Conservation (phyloP, 2,797 vertebrate genomes). For the Mionectes olivaceus region DNA sequence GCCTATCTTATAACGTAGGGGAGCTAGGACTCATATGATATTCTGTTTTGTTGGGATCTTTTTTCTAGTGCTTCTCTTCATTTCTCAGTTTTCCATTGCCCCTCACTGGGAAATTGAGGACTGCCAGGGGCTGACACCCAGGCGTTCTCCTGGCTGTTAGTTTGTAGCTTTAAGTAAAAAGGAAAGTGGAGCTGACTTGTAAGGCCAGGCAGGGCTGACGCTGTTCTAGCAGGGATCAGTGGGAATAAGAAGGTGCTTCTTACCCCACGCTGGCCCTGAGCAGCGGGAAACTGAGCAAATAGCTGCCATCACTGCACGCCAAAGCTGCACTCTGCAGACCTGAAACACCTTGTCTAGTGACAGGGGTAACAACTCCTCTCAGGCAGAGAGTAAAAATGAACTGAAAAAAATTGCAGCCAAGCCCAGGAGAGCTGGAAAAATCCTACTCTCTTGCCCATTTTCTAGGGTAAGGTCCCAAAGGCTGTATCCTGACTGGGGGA, state of each 20-base stretch:
- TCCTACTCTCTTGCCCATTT: neutral
- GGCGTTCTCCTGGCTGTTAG: neutral
- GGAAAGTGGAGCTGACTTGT: neutral
- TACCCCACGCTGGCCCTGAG: neutral
- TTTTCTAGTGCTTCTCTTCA: neutral
- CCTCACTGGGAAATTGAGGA: neutral
- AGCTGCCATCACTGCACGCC: neutral
- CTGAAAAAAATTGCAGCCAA: neutral
- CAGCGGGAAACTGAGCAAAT: neutral
- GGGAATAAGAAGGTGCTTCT: neutral
- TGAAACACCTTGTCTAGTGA: neutral
- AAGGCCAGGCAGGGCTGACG: neutral
- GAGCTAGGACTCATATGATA: neutral
- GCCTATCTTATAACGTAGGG: neutral
- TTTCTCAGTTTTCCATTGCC: neutral
- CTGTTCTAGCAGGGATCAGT: neutral
- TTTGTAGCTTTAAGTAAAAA: neutral
- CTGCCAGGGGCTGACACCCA: neutral
- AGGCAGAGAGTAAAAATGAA: neutral
- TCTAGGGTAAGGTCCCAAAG: neutral
- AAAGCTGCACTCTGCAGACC: neutral
- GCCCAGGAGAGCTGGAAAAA: neutral
- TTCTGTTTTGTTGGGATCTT: neutral
- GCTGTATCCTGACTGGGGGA: neutral
- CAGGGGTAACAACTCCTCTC: neutral